phyloP scores from a whole-genome alignment of 1,140 invertebrate species.

The Drosophila ironensis region DNA sequence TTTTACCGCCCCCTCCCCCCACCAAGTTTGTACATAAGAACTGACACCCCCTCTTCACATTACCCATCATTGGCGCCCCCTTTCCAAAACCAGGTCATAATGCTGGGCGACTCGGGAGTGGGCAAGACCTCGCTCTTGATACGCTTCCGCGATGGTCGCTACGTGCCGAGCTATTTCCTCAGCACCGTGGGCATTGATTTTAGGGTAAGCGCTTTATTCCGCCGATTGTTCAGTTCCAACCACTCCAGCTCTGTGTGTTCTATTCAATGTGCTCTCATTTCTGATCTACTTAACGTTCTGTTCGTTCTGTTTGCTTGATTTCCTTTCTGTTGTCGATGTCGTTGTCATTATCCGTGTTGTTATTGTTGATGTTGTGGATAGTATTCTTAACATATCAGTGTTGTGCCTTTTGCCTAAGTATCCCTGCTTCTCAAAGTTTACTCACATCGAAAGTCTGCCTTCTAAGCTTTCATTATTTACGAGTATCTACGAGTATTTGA shows the following conservation, averaged over 20 bases:
- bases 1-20: not conserved
- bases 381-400: constrained; percentile 49
- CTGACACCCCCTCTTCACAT: constrained; percentile 1
- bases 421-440: constrained; percentile 24
- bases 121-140: constrained; percentile 94
- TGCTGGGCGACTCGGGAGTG: constrained; percentile 94
- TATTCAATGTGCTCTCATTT: constrained; percentile 1
- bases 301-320: constrained; percentile 11
- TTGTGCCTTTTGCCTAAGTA: constrained; percentile 44
- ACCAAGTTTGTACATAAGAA: constrained; percentile 12
- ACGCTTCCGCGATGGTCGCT: constrained; percentile 92
- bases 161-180: constrained; percentile 95
- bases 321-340: constrained; percentile 5
- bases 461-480: constrained; percentile 9
- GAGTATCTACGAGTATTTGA: constrained; percentile 21
- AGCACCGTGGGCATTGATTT: constrained; percentile 98
- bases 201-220: constrained; percentile 86
- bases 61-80: constrained; percentile 12
- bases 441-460: constrained; percentile 6
- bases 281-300: not conserved
- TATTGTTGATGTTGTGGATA: constrained; percentile 32
- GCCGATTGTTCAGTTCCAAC: constrained; percentile 8
- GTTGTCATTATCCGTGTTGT: constrained; percentile 9
- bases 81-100: constrained; percentile 87
- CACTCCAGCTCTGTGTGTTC: constrained; percentile 2